A percentile compares a stretch with the other conserved stretches of the same genome.
These are phyloP conservation scores for Lepus oiostolus DNA, from an alignment of 2,797 vertebrate species.

Conservation along the genomic window DNA sequence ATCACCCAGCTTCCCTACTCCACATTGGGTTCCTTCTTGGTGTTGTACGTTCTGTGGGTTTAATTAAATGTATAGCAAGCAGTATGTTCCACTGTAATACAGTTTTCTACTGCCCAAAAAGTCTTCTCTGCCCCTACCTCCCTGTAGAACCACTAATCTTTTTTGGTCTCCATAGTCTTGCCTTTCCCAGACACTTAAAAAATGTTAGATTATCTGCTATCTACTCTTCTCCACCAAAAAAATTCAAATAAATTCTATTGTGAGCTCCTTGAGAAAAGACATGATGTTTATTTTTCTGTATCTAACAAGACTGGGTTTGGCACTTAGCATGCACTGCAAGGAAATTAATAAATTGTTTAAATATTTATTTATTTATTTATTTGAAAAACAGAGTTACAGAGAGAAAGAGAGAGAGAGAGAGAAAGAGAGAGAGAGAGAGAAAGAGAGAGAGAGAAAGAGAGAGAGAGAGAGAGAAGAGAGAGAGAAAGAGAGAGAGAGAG, in stretches of 20 bases:
- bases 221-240: background rate
- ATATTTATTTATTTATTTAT: too few species aligned
- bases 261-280: background rate
- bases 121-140: background rate
- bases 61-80: background rate
- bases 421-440: too few species aligned
- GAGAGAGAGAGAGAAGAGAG: too few species aligned
- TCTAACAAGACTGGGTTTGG: slow-evolving; percentile 1
- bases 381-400: too few species aligned
- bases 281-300: background rate
- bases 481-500: too few species aligned
- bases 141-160: background rate
- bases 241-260: background rate
- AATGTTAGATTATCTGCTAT: background rate
- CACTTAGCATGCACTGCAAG: background rate
- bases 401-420: too few species aligned
- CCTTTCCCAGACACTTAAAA: background rate
- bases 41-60: background rate
- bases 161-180: background rate
- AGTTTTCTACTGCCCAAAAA: background rate
- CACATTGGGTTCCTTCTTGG: background rate
- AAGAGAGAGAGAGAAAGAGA: too few species aligned
- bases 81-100: fast-evolving
- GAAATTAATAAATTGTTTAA: background rate
- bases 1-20: background rate